A percentile compares a stretch with the other conserved stretches of the same genome.
Evolutionary conservation across 1,140 invertebrate species (phyloP).

Genomic region (Calephelis virginiensis): DNA sequence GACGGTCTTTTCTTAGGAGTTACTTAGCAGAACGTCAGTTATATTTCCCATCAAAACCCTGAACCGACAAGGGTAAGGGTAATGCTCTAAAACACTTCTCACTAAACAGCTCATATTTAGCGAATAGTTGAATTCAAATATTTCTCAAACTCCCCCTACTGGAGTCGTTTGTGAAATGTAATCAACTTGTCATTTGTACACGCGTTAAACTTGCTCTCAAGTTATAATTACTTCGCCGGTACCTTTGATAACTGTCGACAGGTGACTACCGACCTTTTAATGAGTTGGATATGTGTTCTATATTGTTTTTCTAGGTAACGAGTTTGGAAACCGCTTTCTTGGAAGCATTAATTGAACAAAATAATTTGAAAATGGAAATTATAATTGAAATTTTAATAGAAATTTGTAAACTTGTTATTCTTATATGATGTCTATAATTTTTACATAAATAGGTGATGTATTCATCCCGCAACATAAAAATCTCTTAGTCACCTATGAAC

Average conservation of each 20-base stretch:
- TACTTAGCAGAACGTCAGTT: no score
- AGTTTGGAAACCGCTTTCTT: background rate
- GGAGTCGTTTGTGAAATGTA: conserved; percentile 5
- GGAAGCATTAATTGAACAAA: background rate
- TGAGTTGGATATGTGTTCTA: conserved; percentile 15
- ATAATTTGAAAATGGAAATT: no score
- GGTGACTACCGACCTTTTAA: conserved; percentile 28
- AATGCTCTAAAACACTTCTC: no score
- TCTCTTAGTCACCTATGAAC: no score
- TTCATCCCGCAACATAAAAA: no score
- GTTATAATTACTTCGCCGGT: conserved; percentile 39
- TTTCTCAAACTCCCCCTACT: background rate
- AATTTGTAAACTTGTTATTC: no score
- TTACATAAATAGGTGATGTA: no score
- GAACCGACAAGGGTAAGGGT: no score
- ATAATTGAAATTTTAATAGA: no score
- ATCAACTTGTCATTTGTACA: conserved; percentile 33
- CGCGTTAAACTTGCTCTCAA: conserved; percentile 29
- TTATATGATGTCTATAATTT: no score
- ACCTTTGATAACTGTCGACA: conserved; percentile 32
- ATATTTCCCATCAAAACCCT: no score
- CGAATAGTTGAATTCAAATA: background rate
- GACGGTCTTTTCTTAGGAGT: no score
- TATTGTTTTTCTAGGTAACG: conserved; percentile 16
- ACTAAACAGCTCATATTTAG: background rate